Evolutionary conservation across 2,888 invertebrate genomes (phyloP), one percentile per base, ranked within the genome.

Genomic region (Dynastes grantii): DNA sequence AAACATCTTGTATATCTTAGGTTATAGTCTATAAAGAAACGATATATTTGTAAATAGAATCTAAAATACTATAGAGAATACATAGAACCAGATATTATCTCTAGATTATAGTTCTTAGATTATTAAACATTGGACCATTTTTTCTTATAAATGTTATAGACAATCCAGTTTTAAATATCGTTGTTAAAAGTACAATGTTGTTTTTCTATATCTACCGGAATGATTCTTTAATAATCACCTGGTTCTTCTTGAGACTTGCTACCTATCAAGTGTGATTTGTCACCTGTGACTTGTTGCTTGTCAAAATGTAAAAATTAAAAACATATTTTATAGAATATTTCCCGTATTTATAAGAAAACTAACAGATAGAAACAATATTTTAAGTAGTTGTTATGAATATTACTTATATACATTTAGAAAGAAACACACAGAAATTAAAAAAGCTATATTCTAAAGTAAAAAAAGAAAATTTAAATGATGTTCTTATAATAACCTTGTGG

Each of bases 391-490:
- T 78, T 63, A 78, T 37, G 27, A 51, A 73, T 53, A 65, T 77
- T 68, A 77, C 27, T 79, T 67, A 70, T 76, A 27, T 45, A 79
- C 32, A 79, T 55, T 79, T 68, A 76, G 68, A 75, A 68, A 3
- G 32, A 63, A 32, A 63, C 11, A 29, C 8, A 63, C 29, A 61
- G 32, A 63, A 63, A 63, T 13, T 22, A 22, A 58, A 9, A 63
- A 84, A 84, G 83, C 83, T 82, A 79, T 80, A 83, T 84, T 84
- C 83, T 84, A 83, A 84, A 84, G 82, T 79, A 79, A 83, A 61
- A 75, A 55, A 67, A 58, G 22, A 16, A 58, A 58, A 16, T 58
- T 22, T 22, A 58, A 58, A 58, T 2, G 16, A 58, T 45, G 45
- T 45, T 45, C 45, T 45, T 58, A 22, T 22, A 22, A 58, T n/a